These are phyloP conservation scores for Isichthys henryi DNA, from an alignment of 2,113 vertebrate genomes.

Conservation along the genomic window DNA sequence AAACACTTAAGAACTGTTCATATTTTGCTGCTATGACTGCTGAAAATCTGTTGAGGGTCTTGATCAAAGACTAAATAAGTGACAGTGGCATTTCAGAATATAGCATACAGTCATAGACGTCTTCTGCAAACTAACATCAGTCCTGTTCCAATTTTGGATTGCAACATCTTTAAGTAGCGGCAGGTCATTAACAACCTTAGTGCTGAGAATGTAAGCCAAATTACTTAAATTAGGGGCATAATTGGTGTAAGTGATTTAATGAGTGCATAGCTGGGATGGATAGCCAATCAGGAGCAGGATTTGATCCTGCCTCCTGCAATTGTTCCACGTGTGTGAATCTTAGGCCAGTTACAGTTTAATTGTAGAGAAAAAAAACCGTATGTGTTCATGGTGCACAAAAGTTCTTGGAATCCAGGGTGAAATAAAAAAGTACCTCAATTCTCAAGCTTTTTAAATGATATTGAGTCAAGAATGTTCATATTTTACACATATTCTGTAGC, in stretches of 20 bases:
- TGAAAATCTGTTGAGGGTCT: neutral
- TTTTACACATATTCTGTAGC: neutral
- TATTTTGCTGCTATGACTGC: neutral
- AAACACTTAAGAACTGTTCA: neutral
- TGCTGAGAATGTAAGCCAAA: neutral
- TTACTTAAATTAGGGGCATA: neutral
- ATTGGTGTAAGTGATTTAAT: neutral
- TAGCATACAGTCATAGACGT: neutral
- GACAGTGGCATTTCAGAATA: neutral
- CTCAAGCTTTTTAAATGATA: neutral
- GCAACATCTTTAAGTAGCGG: neutral
- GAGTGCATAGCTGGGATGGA: neutral
- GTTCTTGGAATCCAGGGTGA: neutral
- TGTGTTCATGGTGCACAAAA: neutral
- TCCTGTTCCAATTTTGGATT: neutral
- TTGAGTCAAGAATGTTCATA: neutral
- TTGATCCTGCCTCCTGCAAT: neutral
- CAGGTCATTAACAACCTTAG: neutral
- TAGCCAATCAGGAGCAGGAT: neutral
- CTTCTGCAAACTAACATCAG: neutral
- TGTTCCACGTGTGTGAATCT: neutral
- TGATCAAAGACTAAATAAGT: neutral
- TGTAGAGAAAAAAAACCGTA: neutral
- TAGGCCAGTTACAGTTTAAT: neutral
- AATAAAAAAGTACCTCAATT: neutral